phyloP scores from a whole-genome alignment of 2,888 invertebrate genomes.

The Chymomyza caudatula region DNA sequence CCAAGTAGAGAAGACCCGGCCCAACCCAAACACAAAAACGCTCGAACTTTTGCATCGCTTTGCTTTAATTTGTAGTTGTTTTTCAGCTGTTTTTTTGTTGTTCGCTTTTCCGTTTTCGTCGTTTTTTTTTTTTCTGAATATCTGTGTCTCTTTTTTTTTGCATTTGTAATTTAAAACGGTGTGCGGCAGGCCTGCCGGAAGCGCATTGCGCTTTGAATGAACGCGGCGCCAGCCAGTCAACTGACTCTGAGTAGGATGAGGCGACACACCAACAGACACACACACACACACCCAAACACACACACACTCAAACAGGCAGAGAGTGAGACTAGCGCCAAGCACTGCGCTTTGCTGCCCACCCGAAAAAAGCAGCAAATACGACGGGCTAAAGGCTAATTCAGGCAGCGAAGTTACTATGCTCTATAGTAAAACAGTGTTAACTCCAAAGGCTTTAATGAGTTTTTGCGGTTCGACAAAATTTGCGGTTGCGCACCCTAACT shows the following conservation, averaged over 20 bases:
- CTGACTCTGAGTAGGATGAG: background rate
- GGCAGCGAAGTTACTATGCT: background rate
- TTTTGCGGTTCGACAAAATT: too few relatives aligned
- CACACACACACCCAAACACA: slow-evolving; percentile 7
- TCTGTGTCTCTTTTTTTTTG: slow-evolving; percentile 23
- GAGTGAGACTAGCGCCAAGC: background rate
- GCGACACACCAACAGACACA: background rate
- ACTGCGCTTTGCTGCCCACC: background rate
- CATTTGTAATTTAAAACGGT: slow-evolving; percentile 53
- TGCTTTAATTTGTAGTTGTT: background rate
- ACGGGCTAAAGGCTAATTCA: too few relatives aligned
- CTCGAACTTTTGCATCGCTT: background rate
- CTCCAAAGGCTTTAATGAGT: too few relatives aligned
- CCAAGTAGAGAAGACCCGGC: slow-evolving; percentile 20
- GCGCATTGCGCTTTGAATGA: slow-evolving; percentile 26
- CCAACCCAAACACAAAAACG: slow-evolving; percentile 7
- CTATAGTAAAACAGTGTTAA: too few relatives aligned
- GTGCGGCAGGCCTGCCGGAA: slow-evolving; percentile 51
- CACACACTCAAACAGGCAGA: background rate
- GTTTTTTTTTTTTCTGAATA: slow-evolving; percentile 2
- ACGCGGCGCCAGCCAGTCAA: slow-evolving; percentile 36
- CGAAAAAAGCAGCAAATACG: background rate
- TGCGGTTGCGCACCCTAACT: too few relatives aligned
- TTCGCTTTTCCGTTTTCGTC: slow-evolving; percentile 2
- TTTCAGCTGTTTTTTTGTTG: background rate